A percentile compares a stretch with the other conserved stretches of the same genome.
These are phyloP conservation scores for Quadroppia sp. DNA, from an alignment of 2,888 invertebrate genomes.

Conservation along the genomic window DNA sequence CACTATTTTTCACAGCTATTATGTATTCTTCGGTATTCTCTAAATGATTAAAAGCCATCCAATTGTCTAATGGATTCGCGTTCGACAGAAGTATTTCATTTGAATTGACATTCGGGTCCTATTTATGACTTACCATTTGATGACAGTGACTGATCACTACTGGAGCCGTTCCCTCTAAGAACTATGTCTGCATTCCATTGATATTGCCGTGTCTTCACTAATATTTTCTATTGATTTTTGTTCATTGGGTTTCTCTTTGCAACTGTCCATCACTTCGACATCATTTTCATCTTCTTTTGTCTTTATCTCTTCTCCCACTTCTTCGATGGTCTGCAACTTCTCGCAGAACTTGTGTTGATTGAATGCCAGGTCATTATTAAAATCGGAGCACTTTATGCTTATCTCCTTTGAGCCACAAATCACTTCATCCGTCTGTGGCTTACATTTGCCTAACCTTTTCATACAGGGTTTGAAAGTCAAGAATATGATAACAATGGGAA, in stretches of 20 bases:
- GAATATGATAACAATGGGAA: slow-evolving; percentile 17
- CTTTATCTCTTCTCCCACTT: slow-evolving; percentile 29
- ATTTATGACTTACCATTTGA: background rate
- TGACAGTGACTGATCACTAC: slow-evolving; percentile 18
- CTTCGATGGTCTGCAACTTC: slow-evolving; percentile 42
- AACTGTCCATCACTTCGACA: background rate
- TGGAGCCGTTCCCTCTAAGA: background rate
- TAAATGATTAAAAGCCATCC: too few relatives aligned
- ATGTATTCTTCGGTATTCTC: too few relatives aligned
- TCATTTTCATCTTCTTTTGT: background rate
- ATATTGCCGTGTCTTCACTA: slow-evolving; percentile 9
- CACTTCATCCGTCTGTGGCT: slow-evolving; percentile 31
- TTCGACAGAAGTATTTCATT: background rate
- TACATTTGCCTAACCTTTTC: slow-evolving; percentile 29
- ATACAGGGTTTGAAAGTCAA: slow-evolving; percentile 12
- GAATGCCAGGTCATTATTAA: background rate
- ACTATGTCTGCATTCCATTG: slow-evolving; percentile 12
- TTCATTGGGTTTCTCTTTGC: background rate
- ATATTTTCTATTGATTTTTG: slow-evolving; percentile 33
- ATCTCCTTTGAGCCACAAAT: slow-evolving; percentile 32
- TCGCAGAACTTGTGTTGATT: slow-evolving; percentile 30
- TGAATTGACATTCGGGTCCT: slow-evolving; percentile 1
- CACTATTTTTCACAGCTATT: too few relatives aligned
- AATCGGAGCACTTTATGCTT: slow-evolving; percentile 20
- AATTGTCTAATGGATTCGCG: background rate